Evolutionary conservation across 2,113 vertebrate species (phyloP).

Genomic region (Pterocles orientalis): DNA sequence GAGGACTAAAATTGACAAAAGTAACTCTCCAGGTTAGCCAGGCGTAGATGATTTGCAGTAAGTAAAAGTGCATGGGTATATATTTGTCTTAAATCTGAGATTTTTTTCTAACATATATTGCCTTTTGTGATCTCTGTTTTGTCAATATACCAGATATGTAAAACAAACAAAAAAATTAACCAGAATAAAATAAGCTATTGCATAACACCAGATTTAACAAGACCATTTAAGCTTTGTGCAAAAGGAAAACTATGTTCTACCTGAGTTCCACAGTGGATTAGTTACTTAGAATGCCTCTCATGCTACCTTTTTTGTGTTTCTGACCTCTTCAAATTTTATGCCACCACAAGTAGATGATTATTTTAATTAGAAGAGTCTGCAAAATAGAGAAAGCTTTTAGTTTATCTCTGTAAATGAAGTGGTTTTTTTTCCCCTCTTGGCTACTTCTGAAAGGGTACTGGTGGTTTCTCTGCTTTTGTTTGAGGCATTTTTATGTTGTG

Average conservation of each 20-base stretch:
- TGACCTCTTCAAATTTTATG: neutral
- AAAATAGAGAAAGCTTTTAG: neutral
- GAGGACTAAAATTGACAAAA: neutral
- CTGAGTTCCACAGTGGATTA: neutral
- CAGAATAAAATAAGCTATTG: neutral
- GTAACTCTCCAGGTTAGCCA: neutral
- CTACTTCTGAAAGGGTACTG: neutral
- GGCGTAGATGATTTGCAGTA: neutral
- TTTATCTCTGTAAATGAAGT: neutral
- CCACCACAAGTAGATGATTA: neutral
- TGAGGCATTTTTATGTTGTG: neutral
- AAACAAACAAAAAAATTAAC: neutral
- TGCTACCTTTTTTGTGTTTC: neutral
- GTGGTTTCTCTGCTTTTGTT: neutral
- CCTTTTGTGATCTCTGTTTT: neutral
- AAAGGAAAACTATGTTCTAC: neutral
- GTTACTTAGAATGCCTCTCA: neutral
- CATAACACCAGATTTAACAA: neutral
- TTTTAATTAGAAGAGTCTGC: neutral
- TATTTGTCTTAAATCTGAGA: neutral
- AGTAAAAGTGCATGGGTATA: neutral
- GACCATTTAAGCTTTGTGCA: neutral
- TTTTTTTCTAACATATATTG: neutral
- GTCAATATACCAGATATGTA: neutral
- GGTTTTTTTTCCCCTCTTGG: neutral